phyloP scores from a whole-genome alignment of 2,797 vertebrate species.

The Emydoidea blandingii region DNA sequence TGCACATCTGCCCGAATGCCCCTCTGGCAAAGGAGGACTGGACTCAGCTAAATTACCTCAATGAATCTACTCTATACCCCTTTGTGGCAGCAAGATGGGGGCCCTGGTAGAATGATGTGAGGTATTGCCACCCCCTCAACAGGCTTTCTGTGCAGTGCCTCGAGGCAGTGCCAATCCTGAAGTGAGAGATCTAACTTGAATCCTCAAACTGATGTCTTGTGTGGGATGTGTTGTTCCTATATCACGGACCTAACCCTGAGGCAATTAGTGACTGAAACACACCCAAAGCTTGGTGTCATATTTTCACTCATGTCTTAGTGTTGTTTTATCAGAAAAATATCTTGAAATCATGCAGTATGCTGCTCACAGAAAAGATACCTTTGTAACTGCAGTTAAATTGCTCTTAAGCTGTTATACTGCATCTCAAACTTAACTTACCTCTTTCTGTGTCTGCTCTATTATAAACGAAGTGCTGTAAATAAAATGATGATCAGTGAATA shows the following conservation, averaged over 20 bases:
- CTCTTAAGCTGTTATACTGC: not conserved
- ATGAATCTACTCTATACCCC: not conserved
- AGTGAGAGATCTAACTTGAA: not conserved
- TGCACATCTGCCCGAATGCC: not conserved
- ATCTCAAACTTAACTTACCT: not conserved
- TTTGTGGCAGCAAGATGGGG: too few relatives aligned
- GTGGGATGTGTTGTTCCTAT: not conserved
- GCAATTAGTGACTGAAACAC: not conserved
- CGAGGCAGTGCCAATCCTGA: too few relatives aligned
- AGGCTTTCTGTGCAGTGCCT: not conserved
- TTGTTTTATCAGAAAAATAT: not conserved
- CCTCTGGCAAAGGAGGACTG: not conserved
- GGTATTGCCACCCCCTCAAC: not conserved
- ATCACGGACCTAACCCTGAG: not conserved
- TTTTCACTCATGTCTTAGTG: not conserved
- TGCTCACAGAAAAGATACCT: too few relatives aligned
- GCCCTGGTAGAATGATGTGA: not conserved
- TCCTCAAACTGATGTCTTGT: not conserved
- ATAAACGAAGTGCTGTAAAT: not conserved
- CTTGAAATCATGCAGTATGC: not conserved
- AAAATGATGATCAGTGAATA: not conserved
- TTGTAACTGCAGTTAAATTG: not conserved
- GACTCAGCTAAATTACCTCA: not conserved
- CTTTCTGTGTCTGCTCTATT: not conserved
- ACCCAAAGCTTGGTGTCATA: not conserved